These are phyloP conservation scores for Toxotes lorentzi DNA, from an alignment of 2,797 vertebrate genomes.

Conservation along the genomic window DNA sequence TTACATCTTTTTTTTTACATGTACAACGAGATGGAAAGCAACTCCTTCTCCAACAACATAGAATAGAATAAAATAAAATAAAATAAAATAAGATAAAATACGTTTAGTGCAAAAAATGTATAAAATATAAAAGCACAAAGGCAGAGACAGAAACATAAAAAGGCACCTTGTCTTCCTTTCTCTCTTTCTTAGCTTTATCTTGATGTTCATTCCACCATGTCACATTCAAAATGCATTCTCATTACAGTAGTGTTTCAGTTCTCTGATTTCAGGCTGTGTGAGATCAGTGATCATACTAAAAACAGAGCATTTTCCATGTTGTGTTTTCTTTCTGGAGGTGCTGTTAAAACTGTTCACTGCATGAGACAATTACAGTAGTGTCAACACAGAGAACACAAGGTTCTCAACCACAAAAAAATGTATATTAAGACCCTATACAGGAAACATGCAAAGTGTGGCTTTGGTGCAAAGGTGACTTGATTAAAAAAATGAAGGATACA, in stretches of 20 bases:
- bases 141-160: not conserved
- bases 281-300: not conserved
- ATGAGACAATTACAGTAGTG: not conserved
- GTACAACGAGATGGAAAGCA: no score
- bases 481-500: not conserved
- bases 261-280: slow-evolving; percentile 10
- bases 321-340: not conserved
- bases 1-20: no score
- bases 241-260: slow-evolving; percentile 5
- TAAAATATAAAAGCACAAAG: no score
- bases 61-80: no score
- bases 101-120: no score
- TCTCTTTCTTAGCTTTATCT: not conserved
- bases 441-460: slow-evolving; percentile 29
- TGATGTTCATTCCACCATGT: not conserved
- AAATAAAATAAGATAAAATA: no score
- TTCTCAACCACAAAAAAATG: not conserved
- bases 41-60: no score
- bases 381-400: not conserved
- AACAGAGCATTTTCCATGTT: not conserved
- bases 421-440: slow-evolving; percentile 18
- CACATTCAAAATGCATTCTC: not conserved
- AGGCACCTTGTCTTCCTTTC: not conserved
- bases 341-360: not conserved
- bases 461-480: not conserved